Conservation (phyloP, 2,797 vertebrate species). For the Coreius guichenoti region DNA sequence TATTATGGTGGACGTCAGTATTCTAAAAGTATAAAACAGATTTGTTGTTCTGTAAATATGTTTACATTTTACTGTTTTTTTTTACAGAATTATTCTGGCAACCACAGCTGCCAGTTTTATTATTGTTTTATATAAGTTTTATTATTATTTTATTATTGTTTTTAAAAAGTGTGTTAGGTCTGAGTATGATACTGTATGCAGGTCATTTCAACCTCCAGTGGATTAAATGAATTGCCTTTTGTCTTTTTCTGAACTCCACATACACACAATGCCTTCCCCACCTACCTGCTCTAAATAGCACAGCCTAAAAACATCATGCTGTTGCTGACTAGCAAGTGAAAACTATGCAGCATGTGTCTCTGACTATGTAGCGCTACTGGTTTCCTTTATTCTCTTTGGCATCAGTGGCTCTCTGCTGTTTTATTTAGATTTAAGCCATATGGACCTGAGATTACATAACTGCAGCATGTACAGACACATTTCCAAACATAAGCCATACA, state of each 20-base stretch:
- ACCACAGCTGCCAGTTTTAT: too few species aligned
- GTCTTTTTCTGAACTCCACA: conserved; percentile 1
- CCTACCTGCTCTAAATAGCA: conserved; percentile 32
- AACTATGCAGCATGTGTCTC: not conserved
- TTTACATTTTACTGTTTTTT: too few species aligned
- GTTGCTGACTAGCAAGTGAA: conserved; percentile 25
- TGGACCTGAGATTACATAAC: conserved; percentile 25
- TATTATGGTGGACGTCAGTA: too few species aligned
- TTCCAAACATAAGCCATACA: conserved; percentile 13
- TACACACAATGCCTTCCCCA: conserved; percentile 7
- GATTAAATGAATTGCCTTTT: not conserved
- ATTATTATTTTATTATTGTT: too few species aligned
- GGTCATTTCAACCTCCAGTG: not conserved
- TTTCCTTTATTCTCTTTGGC: conserved; percentile 22
- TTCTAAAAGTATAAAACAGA: too few species aligned
- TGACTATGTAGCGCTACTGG: conserved; percentile 5
- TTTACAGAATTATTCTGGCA: too few species aligned
- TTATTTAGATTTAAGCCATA: conserved; percentile 29
- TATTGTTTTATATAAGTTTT: too few species aligned
- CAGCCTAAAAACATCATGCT: conserved; percentile 29
- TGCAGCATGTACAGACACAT: not conserved
- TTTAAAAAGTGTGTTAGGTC: not conserved
- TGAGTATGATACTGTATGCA: not conserved
- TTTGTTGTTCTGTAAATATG: too few species aligned
- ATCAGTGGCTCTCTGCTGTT: conserved; percentile 7